Base-by-base conservation (phyloP, 2,888 invertebrate genomes). In the Drosophila incognita region DNA sequence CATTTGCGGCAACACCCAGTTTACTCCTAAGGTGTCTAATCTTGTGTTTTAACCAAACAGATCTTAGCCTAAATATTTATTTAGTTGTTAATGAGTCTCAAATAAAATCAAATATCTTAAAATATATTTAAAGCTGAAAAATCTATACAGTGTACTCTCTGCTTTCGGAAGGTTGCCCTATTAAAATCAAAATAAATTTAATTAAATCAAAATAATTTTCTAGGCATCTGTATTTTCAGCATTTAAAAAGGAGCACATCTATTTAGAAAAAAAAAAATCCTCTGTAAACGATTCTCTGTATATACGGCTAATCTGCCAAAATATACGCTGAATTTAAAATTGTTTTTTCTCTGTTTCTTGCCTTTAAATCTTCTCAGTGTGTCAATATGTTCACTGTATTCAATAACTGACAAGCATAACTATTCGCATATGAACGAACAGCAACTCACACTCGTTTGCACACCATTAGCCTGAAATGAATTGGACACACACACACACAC, bases 381-480 rank as follows among this genome's bases (percentile, higher is more conserved):
- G 21, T 31, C 27, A 54, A 40, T 53, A 53, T 35, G 53, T 64
- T 36, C 10, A 27, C 31, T 36, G 15, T 35, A 53, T 63, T 69
- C 56, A 65, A 77, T 73, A 65, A 48, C 33, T 33, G 48, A 24
- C 36, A 56, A 46, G 48, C 49, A 59, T 36, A 62, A 53, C 69
- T 68, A 56, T 49, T 46, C 60, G 29, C 40, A 57, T 38, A 60
- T 69, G 48, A 69, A 29, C 31, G 40, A 53, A 51, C 40, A 63
- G 57, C 58, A 31, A 42, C 51, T n/a, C 64, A 71, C 61, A 65
- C 61, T 65, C 64, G 46, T 63, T 64, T 78, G 72, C 76, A 78
- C 79, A 72, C 75, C 76, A 78, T 79, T 78, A 68, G 62, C 53
- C 48, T 42, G 36, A 35, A 48, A 58, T 42, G 62, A 63, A 33